These are phyloP conservation scores for Hexactinellida sp. DNA, from an alignment of 37 sponge, comb jelly and placozoan genomes.

Conservation along the genomic window DNA sequence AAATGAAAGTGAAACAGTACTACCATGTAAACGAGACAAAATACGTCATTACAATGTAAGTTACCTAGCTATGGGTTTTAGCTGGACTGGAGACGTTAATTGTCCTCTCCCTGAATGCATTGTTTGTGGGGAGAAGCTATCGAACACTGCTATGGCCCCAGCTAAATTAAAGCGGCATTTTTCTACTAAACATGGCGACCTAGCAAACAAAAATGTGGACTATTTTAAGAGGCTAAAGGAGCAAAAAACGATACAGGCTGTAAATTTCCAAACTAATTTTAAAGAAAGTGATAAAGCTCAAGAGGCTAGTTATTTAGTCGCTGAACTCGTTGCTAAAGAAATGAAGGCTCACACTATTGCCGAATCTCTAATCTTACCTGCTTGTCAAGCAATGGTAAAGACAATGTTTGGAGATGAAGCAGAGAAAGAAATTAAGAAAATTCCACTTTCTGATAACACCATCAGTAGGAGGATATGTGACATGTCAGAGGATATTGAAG, in stretches of 20 bases:
- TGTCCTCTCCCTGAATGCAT: neutral
- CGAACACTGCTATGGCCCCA: neutral
- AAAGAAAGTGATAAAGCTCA: neutral
- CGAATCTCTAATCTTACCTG: neutral
- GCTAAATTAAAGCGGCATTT: neutral
- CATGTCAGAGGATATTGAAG: slow-evolving; percentile 14
- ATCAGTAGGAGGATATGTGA: neutral
- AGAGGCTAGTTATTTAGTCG: slow-evolving; percentile 6
- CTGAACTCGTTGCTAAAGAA: neutral
- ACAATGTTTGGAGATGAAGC: no score
- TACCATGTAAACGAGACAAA: neutral
- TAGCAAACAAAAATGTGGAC: neutral
- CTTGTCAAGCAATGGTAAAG: neutral
- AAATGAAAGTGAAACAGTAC: neutral
- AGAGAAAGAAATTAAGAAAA: neutral
- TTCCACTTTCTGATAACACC: slow-evolving; percentile 6
- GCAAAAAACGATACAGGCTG: neutral
- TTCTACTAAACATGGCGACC: neutral
- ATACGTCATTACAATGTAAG: neutral
- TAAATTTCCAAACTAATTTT: neutral
- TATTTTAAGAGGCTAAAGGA: neutral
- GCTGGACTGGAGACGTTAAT: neutral
- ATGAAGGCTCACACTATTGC: slow-evolving; percentile 8
- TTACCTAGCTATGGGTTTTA: neutral
- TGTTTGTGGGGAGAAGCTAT: neutral